Percentiles rank a stretch among this genome's conserved stretches.
Evolutionary conservation across 2,113 vertebrate genomes (phyloP).

Genomic region (Aphelocoma coerulescens): DNA sequence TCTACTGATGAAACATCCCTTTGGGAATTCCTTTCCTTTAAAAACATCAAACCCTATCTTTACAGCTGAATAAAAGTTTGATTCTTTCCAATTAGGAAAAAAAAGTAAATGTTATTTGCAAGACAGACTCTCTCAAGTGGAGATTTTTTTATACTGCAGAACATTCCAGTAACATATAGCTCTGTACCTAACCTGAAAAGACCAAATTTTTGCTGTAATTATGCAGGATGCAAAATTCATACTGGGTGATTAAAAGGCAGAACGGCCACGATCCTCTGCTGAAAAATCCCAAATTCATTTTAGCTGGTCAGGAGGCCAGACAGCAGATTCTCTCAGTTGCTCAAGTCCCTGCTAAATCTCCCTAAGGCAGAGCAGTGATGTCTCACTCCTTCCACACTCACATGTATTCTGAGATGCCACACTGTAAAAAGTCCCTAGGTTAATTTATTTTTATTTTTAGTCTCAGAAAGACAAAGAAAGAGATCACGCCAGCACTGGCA

Average conservation of each 20-base stretch:
- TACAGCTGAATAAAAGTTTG: not conserved
- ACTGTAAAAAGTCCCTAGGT: not conserved
- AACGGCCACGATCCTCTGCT: not conserved
- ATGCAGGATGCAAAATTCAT: not conserved
- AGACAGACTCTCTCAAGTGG: not conserved
- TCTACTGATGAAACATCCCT: not conserved
- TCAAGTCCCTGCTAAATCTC: not conserved
- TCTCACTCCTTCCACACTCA: not conserved
- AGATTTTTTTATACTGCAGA: not conserved
- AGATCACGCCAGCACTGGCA: not conserved
- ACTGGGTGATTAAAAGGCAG: not conserved
- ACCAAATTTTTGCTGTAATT: not conserved
- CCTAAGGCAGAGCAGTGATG: not conserved
- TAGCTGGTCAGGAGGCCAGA: not conserved
- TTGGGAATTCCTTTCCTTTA: conserved; percentile 14
- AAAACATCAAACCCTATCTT: not conserved
- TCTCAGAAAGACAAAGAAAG: not conserved
- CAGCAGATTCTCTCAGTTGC: not conserved
- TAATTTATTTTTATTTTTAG: not conserved
- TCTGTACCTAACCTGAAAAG: not conserved
- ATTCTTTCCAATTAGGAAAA: conserved; percentile 16
- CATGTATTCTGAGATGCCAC: not conserved
- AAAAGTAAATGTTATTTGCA: not conserved
- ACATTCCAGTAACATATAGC: not conserved
- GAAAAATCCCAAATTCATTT: not conserved